These are phyloP conservation scores for Gallinago paraguaiae DNA, from an alignment of 2,113 vertebrate species.

Conservation along the genomic window DNA sequence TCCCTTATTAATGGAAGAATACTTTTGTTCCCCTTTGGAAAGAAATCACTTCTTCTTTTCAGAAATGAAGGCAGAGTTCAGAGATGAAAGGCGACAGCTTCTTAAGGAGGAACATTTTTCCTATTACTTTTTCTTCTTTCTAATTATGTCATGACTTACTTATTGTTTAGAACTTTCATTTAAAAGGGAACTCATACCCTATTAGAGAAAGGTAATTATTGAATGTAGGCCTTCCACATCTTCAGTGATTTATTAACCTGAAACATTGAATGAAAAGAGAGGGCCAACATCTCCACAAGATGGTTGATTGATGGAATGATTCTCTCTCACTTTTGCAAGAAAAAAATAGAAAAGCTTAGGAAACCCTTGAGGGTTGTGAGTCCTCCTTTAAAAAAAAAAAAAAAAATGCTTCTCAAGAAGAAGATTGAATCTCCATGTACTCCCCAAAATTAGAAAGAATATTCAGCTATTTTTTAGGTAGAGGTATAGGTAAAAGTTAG, in stretches of 20 bases:
- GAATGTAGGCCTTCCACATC: not conserved
- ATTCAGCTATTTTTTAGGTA: not conserved
- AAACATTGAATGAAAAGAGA: not conserved
- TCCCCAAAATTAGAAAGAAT: not conserved
- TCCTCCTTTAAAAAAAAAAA: slow-evolving; percentile 12
- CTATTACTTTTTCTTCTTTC: not conserved
- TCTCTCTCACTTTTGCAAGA: not conserved
- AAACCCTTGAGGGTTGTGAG: not conserved
- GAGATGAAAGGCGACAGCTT: not conserved
- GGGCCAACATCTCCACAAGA: not conserved
- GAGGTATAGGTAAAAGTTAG: not conserved
- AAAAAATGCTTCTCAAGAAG: not conserved
- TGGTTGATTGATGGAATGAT: not conserved
- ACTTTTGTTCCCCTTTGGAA: not conserved
- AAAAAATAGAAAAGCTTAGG: not conserved
- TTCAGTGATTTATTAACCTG: slow-evolving; percentile 26
- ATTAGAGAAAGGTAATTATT: slow-evolving; percentile 17
- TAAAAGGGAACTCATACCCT: not conserved
- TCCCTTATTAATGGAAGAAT: not conserved
- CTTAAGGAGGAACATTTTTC: not conserved
- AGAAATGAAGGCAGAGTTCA: not conserved
- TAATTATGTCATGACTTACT: slow-evolving; percentile 15
- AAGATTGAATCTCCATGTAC: not conserved
- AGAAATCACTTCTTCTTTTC: not conserved
- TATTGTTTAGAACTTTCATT: slow-evolving; percentile 29